phyloP scores from a whole-genome alignment of 2,888 invertebrate genomes.

The Pomacea canaliculata region DNA sequence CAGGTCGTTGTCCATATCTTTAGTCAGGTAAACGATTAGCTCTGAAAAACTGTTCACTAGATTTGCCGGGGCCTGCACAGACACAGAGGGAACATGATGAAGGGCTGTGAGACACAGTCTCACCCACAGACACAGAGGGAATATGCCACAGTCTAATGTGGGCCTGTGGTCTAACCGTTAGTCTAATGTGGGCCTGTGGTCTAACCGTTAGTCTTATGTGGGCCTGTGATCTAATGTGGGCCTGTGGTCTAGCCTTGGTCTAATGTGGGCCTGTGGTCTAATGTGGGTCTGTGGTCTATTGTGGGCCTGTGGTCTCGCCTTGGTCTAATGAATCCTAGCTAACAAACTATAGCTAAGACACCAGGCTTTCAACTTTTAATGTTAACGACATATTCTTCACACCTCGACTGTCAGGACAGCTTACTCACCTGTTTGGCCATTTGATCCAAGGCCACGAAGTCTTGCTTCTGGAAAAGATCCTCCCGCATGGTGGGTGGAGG shows the following conservation, averaged over 20 bases:
- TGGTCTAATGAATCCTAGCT: too few species aligned
- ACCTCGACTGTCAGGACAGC: background rate
- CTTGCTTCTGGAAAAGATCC: background rate
- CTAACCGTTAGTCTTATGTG: too few species aligned
- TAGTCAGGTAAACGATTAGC: constrained; percentile 10
- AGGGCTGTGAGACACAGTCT: background rate
- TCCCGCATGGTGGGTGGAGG: background rate
- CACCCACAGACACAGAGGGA: too few species aligned
- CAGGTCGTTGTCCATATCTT: constrained; percentile 8
- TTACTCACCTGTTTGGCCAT: background rate
- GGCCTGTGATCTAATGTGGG: too few species aligned
- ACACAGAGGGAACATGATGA: background rate
- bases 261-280: too few species aligned
- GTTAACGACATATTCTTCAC: background rate
- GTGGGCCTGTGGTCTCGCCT: too few species aligned
- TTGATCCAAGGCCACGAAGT: background rate
- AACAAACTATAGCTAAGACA: too few species aligned
- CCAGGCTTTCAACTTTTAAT: background rate
- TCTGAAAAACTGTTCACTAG: background rate
- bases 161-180: too few species aligned
- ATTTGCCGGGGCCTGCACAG: background rate
- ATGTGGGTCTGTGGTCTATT: too few species aligned
- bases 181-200: too few species aligned
- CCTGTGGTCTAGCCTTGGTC: too few species aligned
- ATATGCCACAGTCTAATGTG: too few species aligned